Base-by-base conservation (phyloP, 2,888 invertebrate genomes). In the Smittia sp. region DNA sequence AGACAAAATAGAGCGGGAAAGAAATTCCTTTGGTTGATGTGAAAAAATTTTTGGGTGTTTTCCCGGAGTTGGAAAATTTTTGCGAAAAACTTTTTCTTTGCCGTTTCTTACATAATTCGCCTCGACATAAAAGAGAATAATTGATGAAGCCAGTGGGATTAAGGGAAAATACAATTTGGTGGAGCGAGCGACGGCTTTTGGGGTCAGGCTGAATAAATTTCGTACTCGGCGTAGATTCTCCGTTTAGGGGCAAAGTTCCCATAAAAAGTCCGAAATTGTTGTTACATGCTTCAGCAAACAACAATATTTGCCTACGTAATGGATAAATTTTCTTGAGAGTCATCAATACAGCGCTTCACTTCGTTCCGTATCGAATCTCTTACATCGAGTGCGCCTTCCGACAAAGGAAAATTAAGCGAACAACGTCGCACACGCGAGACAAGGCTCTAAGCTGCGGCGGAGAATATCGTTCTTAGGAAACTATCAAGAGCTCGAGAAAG, bases 41-140 rank as follows among this genome's bases (percentile, higher is more conserved):
- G 54, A 70, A 32, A 41, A 68, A 70, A 70, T 52, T 46, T 70
- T 68, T 52, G 69, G 69, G 69, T 70, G 69, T 70, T 70, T 70
- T 70, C 69, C 41, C 69, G n/a, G n/a, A n/a, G n/a, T 70, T 68
- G 11, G 32, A 2, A 46, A 46, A 58, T 18, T 58, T 58, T 11
- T n/a, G 15, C 15, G 46, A 58, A 58, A 20, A 58, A 4, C 1
- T 58, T 22, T 58, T 58, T 58, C 22, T 58, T 46, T 46, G 46
- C 7, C 3, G 7, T 58, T 58, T 58, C 58, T 46, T 46, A 46
- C 46, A 46, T 46, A 46, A 46, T 15, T 18, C n/a, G 58, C 58
- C 18, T 9, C 15, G 4, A 52, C 22, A n/a, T 22, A 18, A 58
- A 22, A 18, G 58, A 22, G 22, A 58, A 18, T 9, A 6, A 46